Percentiles rank a stretch among this genome's conserved stretches.
These are phyloP conservation scores for Oncorhynchus clarkii DNA, from an alignment of 2,113 vertebrate genomes.

Conservation along the genomic window DNA sequence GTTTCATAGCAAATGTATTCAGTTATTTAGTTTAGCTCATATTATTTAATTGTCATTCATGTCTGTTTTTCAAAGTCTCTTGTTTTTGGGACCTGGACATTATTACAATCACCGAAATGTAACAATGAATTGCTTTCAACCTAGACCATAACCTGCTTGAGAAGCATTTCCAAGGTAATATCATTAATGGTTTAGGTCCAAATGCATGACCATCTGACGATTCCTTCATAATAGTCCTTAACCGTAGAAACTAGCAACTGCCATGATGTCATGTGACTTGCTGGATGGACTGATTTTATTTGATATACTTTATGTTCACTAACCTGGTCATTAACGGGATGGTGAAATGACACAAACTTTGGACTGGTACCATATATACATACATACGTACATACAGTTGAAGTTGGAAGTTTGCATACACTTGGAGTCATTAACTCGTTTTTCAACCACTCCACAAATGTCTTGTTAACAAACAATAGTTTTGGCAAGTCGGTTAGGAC, in stretches of 20 bases:
- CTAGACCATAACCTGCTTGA: constrained; percentile 67
- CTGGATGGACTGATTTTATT: neutral
- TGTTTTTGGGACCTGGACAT: too few species aligned
- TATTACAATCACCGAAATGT: constrained; percentile 29
- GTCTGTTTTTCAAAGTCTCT: neutral
- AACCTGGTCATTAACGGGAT: too few species aligned
- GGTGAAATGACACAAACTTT: too few species aligned
- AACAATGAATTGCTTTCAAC: constrained; percentile 61
- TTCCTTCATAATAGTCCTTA: constrained; percentile 28
- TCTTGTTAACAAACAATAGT: too few species aligned
- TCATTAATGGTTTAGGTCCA: constrained; percentile 19
- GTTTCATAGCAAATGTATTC: too few species aligned
- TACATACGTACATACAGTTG: too few species aligned
- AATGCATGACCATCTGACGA: constrained; percentile 55
- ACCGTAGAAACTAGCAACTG: neutral
- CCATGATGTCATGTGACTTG: neutral
- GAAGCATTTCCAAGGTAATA: constrained; percentile 75
- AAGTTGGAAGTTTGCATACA: too few species aligned
- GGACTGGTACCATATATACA: too few species aligned
- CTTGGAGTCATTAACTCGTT: too few species aligned
- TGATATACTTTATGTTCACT: neutral
- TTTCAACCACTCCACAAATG: too few species aligned
- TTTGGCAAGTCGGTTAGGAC: too few species aligned
- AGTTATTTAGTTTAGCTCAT: too few species aligned
- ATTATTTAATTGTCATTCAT: neutral